Base-by-base conservation (phyloP, 2,888 invertebrate species). In the Acleris sparsana region DNA sequence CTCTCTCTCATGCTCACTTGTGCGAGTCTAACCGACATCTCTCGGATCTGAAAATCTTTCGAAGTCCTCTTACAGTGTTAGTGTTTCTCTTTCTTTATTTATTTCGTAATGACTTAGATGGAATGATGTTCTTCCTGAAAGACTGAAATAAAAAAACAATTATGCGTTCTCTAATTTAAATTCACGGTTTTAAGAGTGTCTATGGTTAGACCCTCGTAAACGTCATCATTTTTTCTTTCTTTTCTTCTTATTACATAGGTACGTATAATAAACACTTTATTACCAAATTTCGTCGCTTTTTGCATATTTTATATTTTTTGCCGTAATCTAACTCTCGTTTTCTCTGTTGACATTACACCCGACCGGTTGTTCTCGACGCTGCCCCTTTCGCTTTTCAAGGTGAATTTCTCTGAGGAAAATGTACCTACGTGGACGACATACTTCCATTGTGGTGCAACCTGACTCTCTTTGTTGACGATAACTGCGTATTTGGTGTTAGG, bases 331-430 rank as follows among this genome's bases (percentile, higher is more conserved):
- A 61, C 60, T 61, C 55, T 65, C 65, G 65, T 29, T 65, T 65
- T 65, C 65, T 44, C 65, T 29, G 49, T 59, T 48, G 58, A 56
- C 62, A 43, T 51, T 29, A 44, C 17, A 17, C 22, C 55, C 62
- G 69, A 49, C 61, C 69, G 67, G 67, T 63, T 58, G 51, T 20
- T 63, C 33, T 53, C 44, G 78, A 79, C 80, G 80, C 79, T 39
- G 39, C 80, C 76, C 89, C 90, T 91, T 91, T 91, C 91, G 89
- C 89, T 91, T 88, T 90, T 88, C 89, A 90, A 88, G 86, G 88
- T 87, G 85, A 89, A 89, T 89, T 89, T 90, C 91, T 88, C 90
- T 83, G 62, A 66, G 66, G 61, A 52, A 66, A 66, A 46, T 46
- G 46, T 46, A n/a, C n/a, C 17, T 16, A n/a, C n/a, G 46, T 16